A percentile compares a stretch with the other conserved stretches of the same genome.
Conservation (phyloP, 1,140 invertebrate genomes). For the Protaetia brevitarsis region DNA sequence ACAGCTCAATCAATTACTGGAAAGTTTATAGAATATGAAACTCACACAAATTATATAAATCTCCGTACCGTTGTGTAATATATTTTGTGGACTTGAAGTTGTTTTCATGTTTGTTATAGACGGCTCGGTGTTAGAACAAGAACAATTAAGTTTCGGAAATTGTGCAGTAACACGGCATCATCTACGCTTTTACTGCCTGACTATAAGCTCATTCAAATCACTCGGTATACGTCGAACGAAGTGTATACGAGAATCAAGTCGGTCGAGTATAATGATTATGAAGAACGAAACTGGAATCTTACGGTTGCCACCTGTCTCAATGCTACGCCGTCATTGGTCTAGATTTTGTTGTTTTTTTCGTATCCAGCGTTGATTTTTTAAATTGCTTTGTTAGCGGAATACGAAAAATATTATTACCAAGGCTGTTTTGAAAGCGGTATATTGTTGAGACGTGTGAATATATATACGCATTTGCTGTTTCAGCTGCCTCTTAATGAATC, state of each 20-base stretch:
- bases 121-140: neutral
- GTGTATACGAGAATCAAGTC: constrained; percentile 28
- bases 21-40: no score
- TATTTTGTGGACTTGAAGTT: no score
- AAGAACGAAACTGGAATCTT: constrained; percentile 37
- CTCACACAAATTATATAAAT: no score
- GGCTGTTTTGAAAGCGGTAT: neutral
- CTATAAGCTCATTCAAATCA: neutral
- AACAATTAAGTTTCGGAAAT: neutral
- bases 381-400: constrained; percentile 26
- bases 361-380: constrained; percentile 26
- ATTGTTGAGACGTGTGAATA: neutral
- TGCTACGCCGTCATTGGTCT: constrained; percentile 35
- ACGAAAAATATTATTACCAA: neutral
- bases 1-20: no score
- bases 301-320: constrained; percentile 39
- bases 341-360: constrained; percentile 35
- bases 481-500: no score
- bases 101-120: no score
- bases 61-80: no score
- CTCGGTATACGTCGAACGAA: neutral
- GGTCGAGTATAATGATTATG: constrained; percentile 37
- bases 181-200: neutral
- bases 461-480: no score
- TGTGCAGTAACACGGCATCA: neutral